phyloP scores from a whole-genome alignment of 2,888 invertebrate species.

The Pocota personata region DNA sequence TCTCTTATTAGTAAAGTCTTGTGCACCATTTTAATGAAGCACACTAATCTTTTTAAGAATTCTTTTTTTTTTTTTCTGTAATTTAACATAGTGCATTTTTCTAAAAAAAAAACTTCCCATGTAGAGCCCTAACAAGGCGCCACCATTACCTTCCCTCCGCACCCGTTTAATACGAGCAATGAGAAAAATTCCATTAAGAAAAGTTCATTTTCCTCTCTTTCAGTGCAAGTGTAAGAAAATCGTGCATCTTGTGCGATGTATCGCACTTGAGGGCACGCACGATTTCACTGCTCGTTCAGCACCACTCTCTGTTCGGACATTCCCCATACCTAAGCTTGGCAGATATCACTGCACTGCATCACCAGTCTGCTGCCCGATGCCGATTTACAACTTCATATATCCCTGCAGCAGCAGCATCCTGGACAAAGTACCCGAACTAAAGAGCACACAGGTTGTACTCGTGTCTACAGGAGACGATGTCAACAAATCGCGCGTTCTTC shows the following conservation, averaged over 20 bases:
- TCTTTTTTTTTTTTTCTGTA: no score
- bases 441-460: conserved; percentile 52
- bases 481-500: conserved; percentile 71
- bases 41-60: no score
- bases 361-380: conserved; percentile 30
- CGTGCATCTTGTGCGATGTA: conserved; percentile 75
- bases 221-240: conserved; percentile 74
- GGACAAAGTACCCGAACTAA: conserved; percentile 43
- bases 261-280: conserved; percentile 77
- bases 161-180: neutral
- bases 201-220: conserved; percentile 40
- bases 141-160: neutral
- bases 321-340: conserved; percentile 19
- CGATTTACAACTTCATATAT: conserved; percentile 72
- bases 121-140: neutral
- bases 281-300: conserved; percentile 74
- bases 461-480: conserved; percentile 52
- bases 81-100: no score
- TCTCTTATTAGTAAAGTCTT: no score
- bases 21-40: no score
- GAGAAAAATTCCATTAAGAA: neutral
- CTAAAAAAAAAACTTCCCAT: neutral
- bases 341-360: conserved; percentile 60
- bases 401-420: conserved; percentile 21
- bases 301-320: conserved; percentile 34